phyloP scores from a whole-genome alignment of 2,888 invertebrate species.

The Leptarthrus brevirostris region DNA sequence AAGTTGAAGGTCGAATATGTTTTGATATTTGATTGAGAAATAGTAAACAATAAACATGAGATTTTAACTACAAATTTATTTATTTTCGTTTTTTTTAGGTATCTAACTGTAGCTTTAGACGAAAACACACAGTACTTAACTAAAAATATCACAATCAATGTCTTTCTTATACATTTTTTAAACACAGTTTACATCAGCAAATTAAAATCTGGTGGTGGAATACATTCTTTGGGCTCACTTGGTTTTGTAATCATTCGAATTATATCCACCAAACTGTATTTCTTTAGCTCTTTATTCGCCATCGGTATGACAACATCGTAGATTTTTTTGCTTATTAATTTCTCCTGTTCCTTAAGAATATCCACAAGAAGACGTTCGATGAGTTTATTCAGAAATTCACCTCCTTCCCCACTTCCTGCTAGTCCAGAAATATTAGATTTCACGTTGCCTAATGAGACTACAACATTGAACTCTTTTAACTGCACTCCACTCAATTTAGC shows the following conservation, averaged over 20 bases:
- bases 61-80: too few species aligned
- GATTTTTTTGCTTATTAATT: slow-evolving; percentile 13
- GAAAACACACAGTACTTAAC: too few species aligned
- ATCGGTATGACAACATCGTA: slow-evolving; percentile 22
- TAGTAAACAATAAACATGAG: too few species aligned
- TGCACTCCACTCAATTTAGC: slow-evolving; percentile 18
- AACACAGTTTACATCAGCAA: too few species aligned
- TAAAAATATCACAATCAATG: too few species aligned
- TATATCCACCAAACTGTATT: slow-evolving; percentile 15
- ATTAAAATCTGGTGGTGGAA: slow-evolving; percentile 11
- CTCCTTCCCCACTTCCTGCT: background rate
- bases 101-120: too few species aligned
- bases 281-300: slow-evolving; percentile 8
- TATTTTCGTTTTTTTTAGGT: too few species aligned
- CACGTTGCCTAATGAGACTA: slow-evolving; percentile 59
- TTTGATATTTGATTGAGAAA: too few species aligned
- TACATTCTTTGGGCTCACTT: slow-evolving; percentile 7
- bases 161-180: too few species aligned
- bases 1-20: too few species aligned
- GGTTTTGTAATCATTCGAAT: slow-evolving; percentile 20
- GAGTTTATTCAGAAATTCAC: slow-evolving; percentile 33
- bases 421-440: slow-evolving; percentile 61
- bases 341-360: background rate
- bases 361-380: slow-evolving; percentile 31
- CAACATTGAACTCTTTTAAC: slow-evolving; percentile 56